Evolutionary conservation across 2,113 vertebrate genomes (phyloP), one percentile per base, ranked within the genome.

Genomic region (Melanerpes formicivorus): DNA sequence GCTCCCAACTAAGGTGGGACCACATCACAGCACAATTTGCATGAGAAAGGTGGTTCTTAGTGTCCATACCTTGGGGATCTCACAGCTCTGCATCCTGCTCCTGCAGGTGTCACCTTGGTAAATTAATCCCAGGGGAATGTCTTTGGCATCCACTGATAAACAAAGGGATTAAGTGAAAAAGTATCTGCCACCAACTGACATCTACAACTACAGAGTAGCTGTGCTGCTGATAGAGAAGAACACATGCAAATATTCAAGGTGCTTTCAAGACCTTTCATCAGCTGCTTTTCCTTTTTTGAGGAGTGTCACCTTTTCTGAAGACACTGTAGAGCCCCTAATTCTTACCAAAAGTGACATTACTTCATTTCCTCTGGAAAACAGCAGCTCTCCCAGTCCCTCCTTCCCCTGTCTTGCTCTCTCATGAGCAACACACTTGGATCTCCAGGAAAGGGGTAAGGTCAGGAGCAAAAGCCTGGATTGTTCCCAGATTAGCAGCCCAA

Each of bases 301-400:
- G 14, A 79, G 14, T 2, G 1, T 87, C 80, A 96, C 60, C 66
- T 87, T 94, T 87, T 88, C 85, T 95, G 86, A 94, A 96, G 95
- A 80, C 4, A 5, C 7, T 73, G 40, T 46, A 89, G 95, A 86
- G 52, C 30, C 72, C 80, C n/a, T 34, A 93, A 80, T 77, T 93
- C 72, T 81, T 75, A 92, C 46, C 79, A 75, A 85, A 95, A 94
- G 74, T 95, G 87, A 93, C 95, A 96, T 96, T 70, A 96, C 93
- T 94, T 96, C 96, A 96, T 94, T 97, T 97, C 95, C 96, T 96
- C 93, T 94, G 74, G 88, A 96, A 96, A 97, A 95, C 94, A 91
- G 80, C 60, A 84, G 93, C 82, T 77, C 69, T 72, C 63, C 95
- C 94, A 90, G 87, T 94, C 87, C 88, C 96, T 92, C 93, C 84